Base-by-base conservation (phyloP, 2,797 vertebrate species). In the Otolemur crassicaudatus region DNA sequence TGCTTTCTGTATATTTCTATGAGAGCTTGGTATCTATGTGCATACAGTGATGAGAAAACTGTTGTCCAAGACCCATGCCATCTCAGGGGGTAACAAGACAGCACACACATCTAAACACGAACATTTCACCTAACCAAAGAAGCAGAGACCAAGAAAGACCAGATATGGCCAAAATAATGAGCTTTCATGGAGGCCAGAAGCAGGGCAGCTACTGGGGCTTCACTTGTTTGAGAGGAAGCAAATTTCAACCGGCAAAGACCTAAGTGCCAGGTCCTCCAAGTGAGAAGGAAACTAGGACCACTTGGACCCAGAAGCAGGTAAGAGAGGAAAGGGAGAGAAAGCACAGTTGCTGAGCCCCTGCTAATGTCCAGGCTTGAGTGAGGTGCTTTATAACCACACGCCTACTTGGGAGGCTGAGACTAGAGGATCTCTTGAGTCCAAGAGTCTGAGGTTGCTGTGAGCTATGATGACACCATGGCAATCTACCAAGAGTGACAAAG, bases 201-300 rank as follows among this genome's bases (percentile, higher is more conserved):
- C 37, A 73, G 34, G 5, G 11, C 6, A 5, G 77, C 3, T 29
- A 20, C 34, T 11, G 19, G n/a, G 34, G 29, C 14, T 69, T 40
- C 22, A 0, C 22, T 1, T 22, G 25, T 27, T 58, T 2, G n/a
- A 72, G 58, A 19, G 4, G 29, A 61, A 31, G 31, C 31, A 13
- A 6, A n/a, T 73, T 43, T 46, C 23, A 3, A 20, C 37, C 27
- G 25, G 46, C 29, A 20, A 10, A 75, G 53, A 88, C 13, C 53
- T 49, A 10, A 96, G 31, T 2, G 19, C 1, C 9, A 73, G 72
- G 7, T 27, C 10, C 80, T 49, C 76, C 8, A 1, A 60, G 65
- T 16, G 16, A 34, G 56, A 46, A 31, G 56, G 37, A 27, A 40
- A 3, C 9, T 0, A 19, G 77, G 11, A 7, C 22, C 0, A 0